A percentile compares a stretch with the other conserved stretches of the same genome.
Conservation (phyloP, 1,140 invertebrate species). For the Condylostylus longicornis region DNA sequence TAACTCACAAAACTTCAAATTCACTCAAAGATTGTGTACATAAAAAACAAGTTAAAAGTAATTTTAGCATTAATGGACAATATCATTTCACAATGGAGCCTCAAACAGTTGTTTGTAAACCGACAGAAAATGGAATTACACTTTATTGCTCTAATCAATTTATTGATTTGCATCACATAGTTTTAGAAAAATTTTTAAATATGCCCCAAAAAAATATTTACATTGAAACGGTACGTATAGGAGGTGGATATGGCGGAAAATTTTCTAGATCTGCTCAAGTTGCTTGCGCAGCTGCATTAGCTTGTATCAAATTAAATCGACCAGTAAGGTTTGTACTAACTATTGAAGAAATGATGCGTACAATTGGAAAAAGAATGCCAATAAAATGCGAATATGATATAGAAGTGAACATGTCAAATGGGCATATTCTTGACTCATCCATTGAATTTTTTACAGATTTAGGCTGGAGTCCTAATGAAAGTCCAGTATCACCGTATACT, state of each 20-base stretch:
- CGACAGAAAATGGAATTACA: slow-evolving; percentile 44
- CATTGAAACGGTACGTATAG: slow-evolving; percentile 45
- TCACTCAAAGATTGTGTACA: no score
- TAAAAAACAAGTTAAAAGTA: slow-evolving; percentile 7
- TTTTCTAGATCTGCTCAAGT: slow-evolving; percentile 39
- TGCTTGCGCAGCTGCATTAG: slow-evolving; percentile 45
- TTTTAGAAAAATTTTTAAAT: slow-evolving; percentile 41
- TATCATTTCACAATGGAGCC: slow-evolving; percentile 47
- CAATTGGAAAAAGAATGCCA: slow-evolving; percentile 44
- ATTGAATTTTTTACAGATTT: slow-evolving; percentile 45
- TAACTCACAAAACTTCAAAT: no score
- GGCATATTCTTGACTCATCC: slow-evolving; percentile 51
- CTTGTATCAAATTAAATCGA: slow-evolving; percentile 40
- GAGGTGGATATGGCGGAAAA: slow-evolving; percentile 58
- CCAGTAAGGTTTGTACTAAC: slow-evolving; percentile 49
- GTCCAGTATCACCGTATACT: slow-evolving; percentile 26
- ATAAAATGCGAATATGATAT: slow-evolving; percentile 37
- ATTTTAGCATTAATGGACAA: slow-evolving; percentile 28
- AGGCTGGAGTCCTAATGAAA: slow-evolving; percentile 45
- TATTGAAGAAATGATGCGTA: slow-evolving; percentile 48
- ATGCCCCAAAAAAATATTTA: slow-evolving; percentile 41
- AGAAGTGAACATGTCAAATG: slow-evolving; percentile 46
- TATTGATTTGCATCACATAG: slow-evolving; percentile 46
- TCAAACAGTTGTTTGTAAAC: slow-evolving; percentile 42
- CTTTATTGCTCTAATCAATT: slow-evolving; percentile 48